A percentile compares a stretch with the other conserved stretches of the same genome.
Evolutionary conservation across 2,797 vertebrate species (phyloP).

Genomic region (Urosaurus nigricauda): DNA sequence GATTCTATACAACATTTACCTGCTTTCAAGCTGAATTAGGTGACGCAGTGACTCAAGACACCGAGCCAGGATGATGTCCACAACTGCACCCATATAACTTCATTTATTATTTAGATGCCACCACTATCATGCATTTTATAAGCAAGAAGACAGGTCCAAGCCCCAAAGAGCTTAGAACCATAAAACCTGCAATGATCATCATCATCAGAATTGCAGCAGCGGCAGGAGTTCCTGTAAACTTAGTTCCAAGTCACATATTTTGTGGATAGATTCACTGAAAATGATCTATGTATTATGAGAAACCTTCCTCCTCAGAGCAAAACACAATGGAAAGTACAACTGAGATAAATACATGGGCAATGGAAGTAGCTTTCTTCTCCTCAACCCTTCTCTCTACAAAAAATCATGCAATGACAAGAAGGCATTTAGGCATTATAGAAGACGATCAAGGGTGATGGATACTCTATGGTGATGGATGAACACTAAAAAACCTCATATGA

Average conservation of each 20-base stretch:
- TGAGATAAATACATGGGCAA: not conserved
- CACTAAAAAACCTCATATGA: not conserved
- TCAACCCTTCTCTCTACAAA: not conserved
- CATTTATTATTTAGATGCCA: not conserved
- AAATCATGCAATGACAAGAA: not conserved
- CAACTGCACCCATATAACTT: not conserved
- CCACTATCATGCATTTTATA: not conserved
- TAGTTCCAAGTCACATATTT: too few species aligned
- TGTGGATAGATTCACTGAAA: not conserved
- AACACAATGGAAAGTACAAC: not conserved
- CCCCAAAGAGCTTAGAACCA: not conserved
- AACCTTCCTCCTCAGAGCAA: not conserved
- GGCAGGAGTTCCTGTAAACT: too few species aligned
- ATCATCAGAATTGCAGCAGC: not conserved
- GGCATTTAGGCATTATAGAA: not conserved
- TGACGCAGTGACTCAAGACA: not conserved
- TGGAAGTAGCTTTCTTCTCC: not conserved
- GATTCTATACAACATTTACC: too few species aligned
- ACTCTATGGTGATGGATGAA: too few species aligned
- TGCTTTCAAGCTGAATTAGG: not conserved
- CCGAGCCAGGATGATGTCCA: not conserved
- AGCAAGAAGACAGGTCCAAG: too few species aligned
- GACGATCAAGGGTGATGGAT: not conserved
- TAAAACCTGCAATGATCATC: not conserved
- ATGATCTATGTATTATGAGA: not conserved